Conservation (phyloP, 2,797 vertebrate species). For the Octomys mimax region DNA sequence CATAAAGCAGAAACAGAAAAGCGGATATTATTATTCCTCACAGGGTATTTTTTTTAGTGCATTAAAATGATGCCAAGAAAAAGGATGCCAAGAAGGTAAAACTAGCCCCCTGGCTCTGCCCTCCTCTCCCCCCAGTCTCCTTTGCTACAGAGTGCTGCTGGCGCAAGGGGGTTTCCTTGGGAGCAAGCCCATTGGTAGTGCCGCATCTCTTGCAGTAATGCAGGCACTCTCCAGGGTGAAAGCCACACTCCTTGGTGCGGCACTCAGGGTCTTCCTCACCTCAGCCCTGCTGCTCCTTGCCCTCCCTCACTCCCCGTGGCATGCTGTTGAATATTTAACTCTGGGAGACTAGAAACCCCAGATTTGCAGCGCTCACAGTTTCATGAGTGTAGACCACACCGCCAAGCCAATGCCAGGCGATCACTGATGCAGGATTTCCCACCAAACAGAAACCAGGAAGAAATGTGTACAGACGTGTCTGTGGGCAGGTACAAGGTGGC, state of each 20-base stretch:
- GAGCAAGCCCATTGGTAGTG: conserved; percentile 10
- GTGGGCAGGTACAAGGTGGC: background rate
- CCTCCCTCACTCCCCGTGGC: background rate
- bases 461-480: background rate
- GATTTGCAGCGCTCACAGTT: background rate
- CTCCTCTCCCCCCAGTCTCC: background rate
- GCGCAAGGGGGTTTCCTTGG: background rate
- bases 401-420: background rate
- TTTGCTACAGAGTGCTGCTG: background rate
- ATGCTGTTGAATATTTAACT: background rate
- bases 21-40: conserved; percentile 5
- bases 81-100: conserved; percentile 58
- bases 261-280: background rate
- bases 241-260: background rate
- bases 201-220: background rate
- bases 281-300: background rate
- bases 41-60: background rate
- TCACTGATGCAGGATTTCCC: background rate
- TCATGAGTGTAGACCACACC: background rate
- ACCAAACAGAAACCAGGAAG: conserved; percentile 4
- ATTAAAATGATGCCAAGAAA: conserved; percentile 63
- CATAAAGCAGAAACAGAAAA: conserved; percentile 69
- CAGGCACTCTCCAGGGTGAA: conserved; percentile 21
- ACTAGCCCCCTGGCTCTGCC: background rate
- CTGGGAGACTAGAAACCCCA: background rate